Evolutionary conservation across 2,888 invertebrate species (phyloP), one percentile per base, ranked within the genome.

Genomic region (Clivina fossor): DNA sequence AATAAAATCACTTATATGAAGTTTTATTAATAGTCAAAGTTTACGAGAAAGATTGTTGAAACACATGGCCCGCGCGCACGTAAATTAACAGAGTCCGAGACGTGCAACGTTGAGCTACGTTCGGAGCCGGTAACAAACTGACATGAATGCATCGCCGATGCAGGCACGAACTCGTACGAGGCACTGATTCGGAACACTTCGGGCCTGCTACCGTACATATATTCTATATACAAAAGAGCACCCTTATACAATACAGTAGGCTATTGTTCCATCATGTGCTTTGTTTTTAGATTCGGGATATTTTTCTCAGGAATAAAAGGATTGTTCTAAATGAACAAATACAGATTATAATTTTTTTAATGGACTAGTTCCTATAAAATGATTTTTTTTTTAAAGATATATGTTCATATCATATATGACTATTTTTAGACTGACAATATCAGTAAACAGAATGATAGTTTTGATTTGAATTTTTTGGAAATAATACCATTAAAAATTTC

Each of bases 221-320:
- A 13, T 13, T 33, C 33, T 33, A 33, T 5, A 13, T n/a, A 33
- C n/a, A 40, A 19, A 43, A 26, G 13, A 43, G 43, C 47, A 47
- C 53, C 53, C 50, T 50, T 32, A 32, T 32, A 26, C 37, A 44
- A 33, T n/a, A n/a, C n/a, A n/a, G n/a, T n/a, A n/a, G n/a, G 30
- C 41, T 28, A 53, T 53, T 53, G 53, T 53, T 53, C n/a, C 53
- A 44, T 37, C 33, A 18, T 43, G 44, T 44, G 53, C 53, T 53
- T 53, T 53, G 53, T 53, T n/a, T n/a, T n/a, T 44, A 32, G 44
- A 16, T 22, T 30, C n/a, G 19, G 28, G 22, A 28, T 11, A 47
- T 11, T 47, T 48, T 28, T 47, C 22, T 28, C 37, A 19, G n/a
- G 13, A 11, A 9, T 35, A 22, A 41, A 41, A 41, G 41, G 24